Conservation (phyloP, 2,797 vertebrate species). For the Microctenopoma lineatum region DNA sequence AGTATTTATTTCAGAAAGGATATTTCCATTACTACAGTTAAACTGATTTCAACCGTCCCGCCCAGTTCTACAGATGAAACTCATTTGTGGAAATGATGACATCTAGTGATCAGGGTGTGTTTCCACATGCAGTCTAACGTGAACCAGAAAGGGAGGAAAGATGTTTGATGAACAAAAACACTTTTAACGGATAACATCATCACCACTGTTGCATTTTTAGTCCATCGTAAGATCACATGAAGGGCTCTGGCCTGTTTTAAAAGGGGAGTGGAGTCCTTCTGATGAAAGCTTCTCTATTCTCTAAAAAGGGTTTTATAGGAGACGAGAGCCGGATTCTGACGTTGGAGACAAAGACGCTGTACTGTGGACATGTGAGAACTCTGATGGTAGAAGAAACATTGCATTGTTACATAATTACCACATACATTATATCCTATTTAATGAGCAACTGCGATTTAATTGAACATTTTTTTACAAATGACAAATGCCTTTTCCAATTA, state of each 20-base stretch:
- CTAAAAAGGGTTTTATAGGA: constrained; percentile 12
- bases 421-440: too few relatives aligned
- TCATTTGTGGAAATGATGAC: neutral
- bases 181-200: neutral
- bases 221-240: neutral
- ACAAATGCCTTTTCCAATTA: neutral
- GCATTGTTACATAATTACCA: too few relatives aligned
- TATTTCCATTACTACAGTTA: neutral
- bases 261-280: constrained; percentile 12
- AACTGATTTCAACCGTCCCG: neutral
- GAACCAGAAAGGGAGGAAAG: neutral
- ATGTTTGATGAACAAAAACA: too few relatives aligned
- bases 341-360: neutral
- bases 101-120: constrained; percentile 25
- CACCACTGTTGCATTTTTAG: neutral
- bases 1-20: too few relatives aligned
- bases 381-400: too few relatives aligned
- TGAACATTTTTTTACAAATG: too few relatives aligned
- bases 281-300: constrained; percentile 6
- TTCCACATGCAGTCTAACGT: too few relatives aligned
- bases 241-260: neutral
- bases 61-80: neutral
- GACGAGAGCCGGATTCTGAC: constrained; percentile 9
- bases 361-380: neutral
- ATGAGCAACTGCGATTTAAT: too few relatives aligned